Evolutionary conservation across 2,888 invertebrate species (phyloP), one percentile per base, ranked within the genome.

Genomic region (Caenorhabditis sinica): DNA sequence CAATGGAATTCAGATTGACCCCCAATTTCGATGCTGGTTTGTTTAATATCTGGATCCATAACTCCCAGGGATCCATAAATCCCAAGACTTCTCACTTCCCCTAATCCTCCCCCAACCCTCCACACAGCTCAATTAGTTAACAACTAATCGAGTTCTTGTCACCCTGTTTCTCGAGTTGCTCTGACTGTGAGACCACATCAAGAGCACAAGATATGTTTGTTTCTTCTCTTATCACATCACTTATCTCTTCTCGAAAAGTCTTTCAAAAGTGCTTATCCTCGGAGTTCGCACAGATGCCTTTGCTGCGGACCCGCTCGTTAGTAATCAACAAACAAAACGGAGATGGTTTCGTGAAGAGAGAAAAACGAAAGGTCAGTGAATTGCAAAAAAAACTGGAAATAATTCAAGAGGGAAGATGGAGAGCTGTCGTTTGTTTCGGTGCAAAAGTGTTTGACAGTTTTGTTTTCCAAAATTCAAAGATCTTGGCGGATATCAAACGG

Each of bases 121-220:
- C 15, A 8, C n/a, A n/a, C n/a, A 20, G n/a, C 49, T 40, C 36
- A 71, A 58, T 65, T 49, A 28, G 65, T 66, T 66, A 60, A 72
- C 61, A 73, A 30, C 61, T n/a, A 23, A 60, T 49, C 8, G 36
- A 20, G 60, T 43, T 33, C 60, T 61, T 73, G 61, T 61, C 73
- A 73, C 51, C 63, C 73, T n/a, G 5, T 23, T 63, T 51, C 61
- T 51, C 49, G 36, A 75, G 51, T 56, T 75, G 49, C 43, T 20
- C 28, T 63, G 43, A 45, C 49, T 65, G 65, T 49, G 51, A 71
- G 79, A 65, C 51, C 77, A 76, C 75, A 65, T 56, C 45, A 61
- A 72, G 65, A 71, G 79, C 79, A 72, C 79, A 79, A 71, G 79
- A 79, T 79, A 79, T 79, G 79, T 79, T 79, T 79, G 79, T 79